A percentile compares a stretch with the other conserved stretches of the same genome.
Evolutionary conservation across 2,113 vertebrate species (phyloP).

Genomic region (Astatotilapia flaviijosephi): DNA sequence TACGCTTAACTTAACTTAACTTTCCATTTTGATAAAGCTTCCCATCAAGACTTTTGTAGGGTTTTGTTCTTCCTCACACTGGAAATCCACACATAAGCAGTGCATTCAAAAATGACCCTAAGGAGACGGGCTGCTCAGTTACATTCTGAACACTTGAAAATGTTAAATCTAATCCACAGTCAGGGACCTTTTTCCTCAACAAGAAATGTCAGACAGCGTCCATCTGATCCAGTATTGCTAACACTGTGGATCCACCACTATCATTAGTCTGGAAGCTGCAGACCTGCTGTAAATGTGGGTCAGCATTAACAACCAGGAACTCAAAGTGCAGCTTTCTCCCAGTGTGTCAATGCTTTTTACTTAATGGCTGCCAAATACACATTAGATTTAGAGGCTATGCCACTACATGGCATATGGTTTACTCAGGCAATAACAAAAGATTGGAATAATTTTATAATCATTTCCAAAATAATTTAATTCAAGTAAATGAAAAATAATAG

Average conservation of each 20-base stretch:
- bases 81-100: not conserved
- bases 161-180: not conserved
- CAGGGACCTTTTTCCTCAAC: not conserved
- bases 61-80: not conserved
- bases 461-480: not conserved
- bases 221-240: not conserved
- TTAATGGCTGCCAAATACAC: not conserved
- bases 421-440: not conserved
- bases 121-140: not conserved
- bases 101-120: not conserved
- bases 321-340: not conserved
- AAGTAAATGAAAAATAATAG: not conserved
- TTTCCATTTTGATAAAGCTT: not conserved
- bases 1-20: not conserved
- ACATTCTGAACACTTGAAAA: not conserved
- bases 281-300: not conserved
- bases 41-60: not conserved
- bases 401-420: rapidly evolving
- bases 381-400: not conserved
- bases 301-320: not conserved
- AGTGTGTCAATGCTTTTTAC: not conserved
- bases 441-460: rapidly evolving
- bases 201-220: not conserved
- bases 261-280: not conserved
- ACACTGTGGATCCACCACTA: not conserved